Conservation (phyloP, 2,797 vertebrate species). For the Mustela erminea region DNA sequence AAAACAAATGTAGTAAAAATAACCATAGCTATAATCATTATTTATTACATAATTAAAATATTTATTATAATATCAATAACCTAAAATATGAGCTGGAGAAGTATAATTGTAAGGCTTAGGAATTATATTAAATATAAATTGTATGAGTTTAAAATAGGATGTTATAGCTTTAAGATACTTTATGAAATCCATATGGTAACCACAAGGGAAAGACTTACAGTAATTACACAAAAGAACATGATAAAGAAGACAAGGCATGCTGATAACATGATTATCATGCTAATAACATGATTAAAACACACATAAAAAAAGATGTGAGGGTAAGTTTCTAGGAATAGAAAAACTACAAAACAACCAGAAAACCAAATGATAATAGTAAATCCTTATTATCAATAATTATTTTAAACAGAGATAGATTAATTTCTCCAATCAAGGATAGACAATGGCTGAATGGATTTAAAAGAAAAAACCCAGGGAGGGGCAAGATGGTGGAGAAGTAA, state of each 20-base stretch:
- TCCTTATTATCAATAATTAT: background rate
- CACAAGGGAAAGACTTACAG: background rate
- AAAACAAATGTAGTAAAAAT: background rate
- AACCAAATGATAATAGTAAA: background rate
- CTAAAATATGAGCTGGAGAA: background rate
- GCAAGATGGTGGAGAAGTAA: no score
- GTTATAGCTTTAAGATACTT: background rate
- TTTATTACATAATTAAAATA: background rate
- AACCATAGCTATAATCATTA: background rate
- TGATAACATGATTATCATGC: background rate
- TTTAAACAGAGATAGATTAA: background rate
- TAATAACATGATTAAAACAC: background rate
- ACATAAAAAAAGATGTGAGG: background rate
- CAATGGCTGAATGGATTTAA: background rate
- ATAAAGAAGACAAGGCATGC: background rate
- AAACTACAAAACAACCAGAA: background rate
- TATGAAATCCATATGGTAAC: background rate
- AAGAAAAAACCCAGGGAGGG: background rate
- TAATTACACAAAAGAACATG: background rate
- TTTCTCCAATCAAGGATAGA: background rate
- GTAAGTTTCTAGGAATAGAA: background rate
- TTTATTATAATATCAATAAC: background rate
- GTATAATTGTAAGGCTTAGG: background rate
- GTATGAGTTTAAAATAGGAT: background rate
- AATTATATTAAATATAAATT: background rate